These are phyloP conservation scores for Chrysaora quinquecirrha DNA, from an alignment of 30 jellyfish, hydroid and myxozoan genomes.

Conservation along the genomic window DNA sequence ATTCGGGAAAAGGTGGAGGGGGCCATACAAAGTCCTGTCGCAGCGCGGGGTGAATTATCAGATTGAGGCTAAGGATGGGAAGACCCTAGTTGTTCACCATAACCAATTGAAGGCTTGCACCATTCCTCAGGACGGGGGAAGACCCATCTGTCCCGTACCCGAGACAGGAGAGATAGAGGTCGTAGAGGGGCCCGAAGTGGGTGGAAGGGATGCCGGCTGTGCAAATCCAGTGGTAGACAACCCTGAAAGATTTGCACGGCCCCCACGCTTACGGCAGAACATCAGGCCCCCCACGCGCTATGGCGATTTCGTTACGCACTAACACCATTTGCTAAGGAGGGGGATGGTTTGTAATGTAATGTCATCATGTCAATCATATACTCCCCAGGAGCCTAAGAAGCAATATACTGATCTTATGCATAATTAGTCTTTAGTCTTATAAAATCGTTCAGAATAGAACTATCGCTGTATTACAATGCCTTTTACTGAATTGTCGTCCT, in stretches of 20 bases:
- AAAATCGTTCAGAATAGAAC: no score
- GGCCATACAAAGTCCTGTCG: conserved; percentile 12
- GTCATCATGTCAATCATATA: neutral
- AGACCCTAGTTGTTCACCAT: conserved; percentile 6
- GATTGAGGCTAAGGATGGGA: neutral
- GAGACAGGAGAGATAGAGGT: neutral
- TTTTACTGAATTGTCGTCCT: no score
- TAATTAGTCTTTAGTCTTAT: no score
- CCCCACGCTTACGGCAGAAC: neutral
- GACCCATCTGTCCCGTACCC: neutral
- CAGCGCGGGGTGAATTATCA: conserved; percentile 9
- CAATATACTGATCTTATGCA: no score
- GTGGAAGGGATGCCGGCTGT: neutral
- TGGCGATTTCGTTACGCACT: neutral
- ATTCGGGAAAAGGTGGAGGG: conserved; percentile 18
- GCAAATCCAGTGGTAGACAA: no score
- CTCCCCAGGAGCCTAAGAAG: neutral
- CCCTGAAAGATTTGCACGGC: neutral
- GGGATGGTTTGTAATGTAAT: neutral
- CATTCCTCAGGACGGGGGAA: conserved; percentile 2
- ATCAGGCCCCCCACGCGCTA: neutral
- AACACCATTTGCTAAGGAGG: neutral
- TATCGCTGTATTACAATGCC: no score
- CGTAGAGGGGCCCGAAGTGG: neutral
- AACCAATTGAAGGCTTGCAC: conserved; percentile 5